Evolutionary conservation across 37 sponge, comb jelly and placozoan species (phyloP), one percentile per base, ranked within the genome.

Genomic region (Eunapius fragilis): DNA sequence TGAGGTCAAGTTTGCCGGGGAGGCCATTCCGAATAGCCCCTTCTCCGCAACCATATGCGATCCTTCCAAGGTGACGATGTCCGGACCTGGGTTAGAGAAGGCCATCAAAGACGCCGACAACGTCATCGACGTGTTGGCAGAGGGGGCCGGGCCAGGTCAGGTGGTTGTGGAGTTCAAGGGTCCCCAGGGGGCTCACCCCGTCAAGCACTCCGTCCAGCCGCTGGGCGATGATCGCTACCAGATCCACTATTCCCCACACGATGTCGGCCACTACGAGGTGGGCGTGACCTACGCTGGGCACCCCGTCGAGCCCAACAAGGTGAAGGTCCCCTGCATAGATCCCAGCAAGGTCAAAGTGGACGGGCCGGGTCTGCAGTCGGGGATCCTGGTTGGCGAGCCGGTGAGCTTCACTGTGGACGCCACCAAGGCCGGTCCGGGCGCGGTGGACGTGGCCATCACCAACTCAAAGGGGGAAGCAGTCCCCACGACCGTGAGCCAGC

Each of bases 301-400:
- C 37, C 91, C 91, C 23, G 87, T 91, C 5, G 80, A 37, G n/a
- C 58, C 58, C 1, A 70, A 82, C 11, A 78, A 72, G 31, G 17
- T 24, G 13, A 41, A 38, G 17, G 32, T 93, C 0, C 77, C 86
- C 7, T 81, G 87, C 23, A 19, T 33, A 0, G 95, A 98, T 77
- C 87, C 89, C 17, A 82, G 83, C 37, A 92, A 89, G 75, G 91
- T 93, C 45, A 89, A 86, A 37, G 93, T 93, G 26, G 80, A 86
- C 37, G 98, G 98, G 31, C 96, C 97, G 45, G 99, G 99, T 10
- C 58, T 98, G 37, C 88, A 96, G 28, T 37, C 78, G 2, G 97
- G 96, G 0, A 68, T 90, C 11, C 26, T 84, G 17, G 91, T 86
- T 30, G 74, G 79, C 2, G 79, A 88, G 30, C 92, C 92, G 35